Conservation (phyloP, 2,888 invertebrate genomes). For the Calliphora vomitoria region DNA sequence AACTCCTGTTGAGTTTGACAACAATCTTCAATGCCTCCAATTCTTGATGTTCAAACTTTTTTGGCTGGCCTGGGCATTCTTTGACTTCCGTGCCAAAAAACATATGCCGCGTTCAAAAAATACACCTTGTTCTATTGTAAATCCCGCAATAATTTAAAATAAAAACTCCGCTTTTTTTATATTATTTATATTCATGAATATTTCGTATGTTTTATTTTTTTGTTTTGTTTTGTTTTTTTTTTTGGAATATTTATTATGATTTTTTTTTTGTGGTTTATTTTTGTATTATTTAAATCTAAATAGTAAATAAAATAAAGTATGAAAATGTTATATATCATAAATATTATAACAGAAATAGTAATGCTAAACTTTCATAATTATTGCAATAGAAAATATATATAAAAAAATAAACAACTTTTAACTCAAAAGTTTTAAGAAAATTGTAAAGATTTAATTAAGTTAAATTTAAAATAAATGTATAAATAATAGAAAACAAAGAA, state of each 20-base stretch:
- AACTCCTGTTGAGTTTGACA: no score
- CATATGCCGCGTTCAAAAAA: no score
- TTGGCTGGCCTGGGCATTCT: no score
- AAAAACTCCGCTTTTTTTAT: no score
- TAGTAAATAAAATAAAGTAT: slow-evolving; percentile 19
- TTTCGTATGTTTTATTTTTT: slow-evolving; percentile 38
- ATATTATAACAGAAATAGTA: not conserved
- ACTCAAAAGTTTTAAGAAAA: not conserved
- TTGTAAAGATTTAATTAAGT: not conserved
- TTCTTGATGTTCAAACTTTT: no score
- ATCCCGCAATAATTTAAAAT: no score
- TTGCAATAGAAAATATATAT: slow-evolving; percentile 1
- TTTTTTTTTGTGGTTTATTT: slow-evolving; percentile 13
- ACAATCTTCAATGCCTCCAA: no score
- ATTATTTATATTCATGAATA: slow-evolving; percentile 58
- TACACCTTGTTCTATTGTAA: no score
- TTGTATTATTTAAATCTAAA: slow-evolving; percentile 38
- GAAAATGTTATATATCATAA: slow-evolving; percentile 20
- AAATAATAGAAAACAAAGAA: slow-evolving; percentile 7
- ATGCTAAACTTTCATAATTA: not conserved
- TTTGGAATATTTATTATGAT: slow-evolving; percentile 50
- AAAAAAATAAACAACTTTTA: slow-evolving; percentile 6
- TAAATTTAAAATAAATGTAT: slow-evolving; percentile 40
- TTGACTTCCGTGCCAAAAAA: no score
- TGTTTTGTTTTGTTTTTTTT: not conserved